Percentiles rank a stretch among this genome's conserved stretches.
These are phyloP conservation scores for Chroicocephalus ridibundus DNA, from an alignment of 2,113 vertebrate genomes.

Conservation along the genomic window DNA sequence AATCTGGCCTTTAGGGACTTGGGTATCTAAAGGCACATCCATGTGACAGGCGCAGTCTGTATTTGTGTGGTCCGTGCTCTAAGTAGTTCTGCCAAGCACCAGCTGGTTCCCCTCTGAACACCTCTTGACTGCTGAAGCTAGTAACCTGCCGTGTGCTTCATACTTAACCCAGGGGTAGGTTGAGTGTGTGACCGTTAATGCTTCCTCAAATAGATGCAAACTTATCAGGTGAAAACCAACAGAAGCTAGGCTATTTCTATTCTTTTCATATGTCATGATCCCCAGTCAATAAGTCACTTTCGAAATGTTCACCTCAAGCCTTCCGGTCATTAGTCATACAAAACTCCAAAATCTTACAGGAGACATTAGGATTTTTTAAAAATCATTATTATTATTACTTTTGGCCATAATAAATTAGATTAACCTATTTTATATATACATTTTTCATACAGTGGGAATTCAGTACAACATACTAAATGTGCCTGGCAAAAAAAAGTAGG, in stretches of 20 bases:
- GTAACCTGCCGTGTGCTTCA: rapidly evolving
- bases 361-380: not conserved
- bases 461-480: not conserved
- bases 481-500: not conserved
- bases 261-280: not conserved
- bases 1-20: not conserved
- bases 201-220: not conserved
- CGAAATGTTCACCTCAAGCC: not conserved
- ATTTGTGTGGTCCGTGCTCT: not conserved
- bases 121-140: rapidly evolving
- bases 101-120: not conserved
- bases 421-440: not conserved
- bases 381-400: not conserved
- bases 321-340: not conserved
- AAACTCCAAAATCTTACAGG: not conserved
- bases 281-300: not conserved
- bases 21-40: not conserved
- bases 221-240: not conserved
- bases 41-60: not conserved
- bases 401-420: not conserved
- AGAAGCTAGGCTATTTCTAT: not conserved
- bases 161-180: not conserved
- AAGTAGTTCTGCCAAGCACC: not conserved
- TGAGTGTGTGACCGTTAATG: not conserved
- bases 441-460: not conserved